Percentiles rank a stretch among this genome's conserved stretches.
phyloP scores from a whole-genome alignment of 2,888 invertebrate genomes.

The Euplexia lucipara region DNA sequence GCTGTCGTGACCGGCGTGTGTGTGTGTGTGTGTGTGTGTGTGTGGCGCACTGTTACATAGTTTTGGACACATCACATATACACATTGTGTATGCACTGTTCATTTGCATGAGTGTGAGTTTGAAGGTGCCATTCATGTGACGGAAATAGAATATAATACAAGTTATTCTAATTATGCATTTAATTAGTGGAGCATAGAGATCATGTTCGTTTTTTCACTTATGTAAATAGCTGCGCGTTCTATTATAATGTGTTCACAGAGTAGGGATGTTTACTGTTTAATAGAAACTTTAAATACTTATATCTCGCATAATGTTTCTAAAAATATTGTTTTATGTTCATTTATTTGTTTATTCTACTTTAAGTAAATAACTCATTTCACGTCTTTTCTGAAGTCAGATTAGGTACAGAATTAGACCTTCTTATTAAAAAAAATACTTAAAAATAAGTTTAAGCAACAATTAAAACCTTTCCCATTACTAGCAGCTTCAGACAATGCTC shows the following conservation, averaged over 20 bases:
- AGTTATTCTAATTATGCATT: conserved; percentile 14
- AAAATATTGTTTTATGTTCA: no score
- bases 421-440: not conserved
- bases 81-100: not conserved
- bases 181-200: conserved; percentile 20
- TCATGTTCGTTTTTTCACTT: conserved; percentile 30
- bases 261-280: not conserved
- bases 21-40: conserved; percentile 9
- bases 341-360: no score
- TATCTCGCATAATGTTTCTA: not conserved
- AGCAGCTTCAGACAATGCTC: conserved; percentile 2
- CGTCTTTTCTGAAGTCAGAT: not conserved
- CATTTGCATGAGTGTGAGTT: conserved; percentile 1
- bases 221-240: conserved; percentile 19
- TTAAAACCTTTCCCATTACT: conserved; percentile 4
- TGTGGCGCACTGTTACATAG: not conserved
- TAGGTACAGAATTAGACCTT: not conserved
- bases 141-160: conserved; percentile 41
- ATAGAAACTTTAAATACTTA: not conserved
- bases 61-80: conserved; percentile 12
- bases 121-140: conserved; percentile 32
- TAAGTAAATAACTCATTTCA: not conserved
- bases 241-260: conserved; percentile 4
- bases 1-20: conserved; percentile 4
- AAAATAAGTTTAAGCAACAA: not conserved